phyloP scores from a whole-genome alignment of 2,797 vertebrate genomes.

The Myioborus miniatus region DNA sequence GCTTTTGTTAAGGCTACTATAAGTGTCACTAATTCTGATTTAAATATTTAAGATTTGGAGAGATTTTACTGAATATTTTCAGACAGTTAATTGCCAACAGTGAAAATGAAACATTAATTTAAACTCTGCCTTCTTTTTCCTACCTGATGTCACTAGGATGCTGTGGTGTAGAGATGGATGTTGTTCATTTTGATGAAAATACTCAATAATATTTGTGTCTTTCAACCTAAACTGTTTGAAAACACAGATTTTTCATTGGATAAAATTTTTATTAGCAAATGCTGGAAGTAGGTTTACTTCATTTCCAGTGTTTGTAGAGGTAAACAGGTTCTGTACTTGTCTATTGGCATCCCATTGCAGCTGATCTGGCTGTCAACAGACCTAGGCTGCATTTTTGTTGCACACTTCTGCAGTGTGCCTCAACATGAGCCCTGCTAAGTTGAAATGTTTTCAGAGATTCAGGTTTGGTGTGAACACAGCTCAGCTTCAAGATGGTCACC shows the following conservation, averaged over 20 bases:
- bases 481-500: neutral
- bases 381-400: neutral
- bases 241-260: neutral
- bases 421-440: neutral
- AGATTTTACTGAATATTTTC: neutral
- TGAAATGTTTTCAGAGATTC: neutral
- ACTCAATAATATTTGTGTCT: neutral
- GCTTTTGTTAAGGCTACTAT: neutral
- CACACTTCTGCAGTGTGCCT: neutral
- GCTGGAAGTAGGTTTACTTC: neutral
- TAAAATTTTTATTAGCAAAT: neutral
- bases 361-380: neutral
- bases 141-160: fast-evolving
- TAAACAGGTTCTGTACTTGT: neutral
- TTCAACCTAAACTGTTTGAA: neutral
- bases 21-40: neutral
- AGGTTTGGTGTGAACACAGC: neutral
- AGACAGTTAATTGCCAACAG: neutral
- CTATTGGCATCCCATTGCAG: neutral
- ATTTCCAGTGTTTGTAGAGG: neutral
- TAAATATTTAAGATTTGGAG: neutral
- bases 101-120: neutral
- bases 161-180: neutral
- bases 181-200: neutral
- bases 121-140: neutral